These are phyloP conservation scores for Eurystomus gularis DNA, from an alignment of 2,113 vertebrate species.

Conservation along the genomic window DNA sequence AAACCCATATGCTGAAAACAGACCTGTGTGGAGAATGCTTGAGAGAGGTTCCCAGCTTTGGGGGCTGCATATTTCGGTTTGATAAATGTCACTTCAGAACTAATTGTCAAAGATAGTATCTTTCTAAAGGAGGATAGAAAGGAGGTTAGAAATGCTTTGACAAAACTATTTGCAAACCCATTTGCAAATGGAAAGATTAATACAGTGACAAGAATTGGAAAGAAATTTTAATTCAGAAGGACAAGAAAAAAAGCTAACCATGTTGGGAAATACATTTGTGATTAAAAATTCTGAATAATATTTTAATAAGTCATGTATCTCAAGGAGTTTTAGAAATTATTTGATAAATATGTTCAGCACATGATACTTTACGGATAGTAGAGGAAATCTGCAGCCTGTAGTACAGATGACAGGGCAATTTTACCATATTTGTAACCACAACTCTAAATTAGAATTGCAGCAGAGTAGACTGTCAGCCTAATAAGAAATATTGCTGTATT, in stretches of 20 bases:
- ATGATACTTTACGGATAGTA: neutral
- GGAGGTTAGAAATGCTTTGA: neutral
- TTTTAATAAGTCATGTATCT: neutral
- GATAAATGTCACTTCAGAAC: neutral
- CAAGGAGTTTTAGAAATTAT: neutral
- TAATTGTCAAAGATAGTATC: neutral
- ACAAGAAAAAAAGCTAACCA: neutral
- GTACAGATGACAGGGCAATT: neutral
- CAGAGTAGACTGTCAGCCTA: neutral
- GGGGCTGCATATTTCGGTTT: neutral
- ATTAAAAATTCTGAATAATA: neutral
- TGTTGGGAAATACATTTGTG: neutral
- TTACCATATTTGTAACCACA: neutral
- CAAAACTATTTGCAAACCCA: neutral
- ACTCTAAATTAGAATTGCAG: neutral
- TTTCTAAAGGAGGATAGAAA: too few relatives aligned
- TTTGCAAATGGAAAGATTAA: neutral
- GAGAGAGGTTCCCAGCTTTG: neutral
- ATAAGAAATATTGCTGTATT: neutral
- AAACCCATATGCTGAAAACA: neutral
- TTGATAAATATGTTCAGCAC: neutral
- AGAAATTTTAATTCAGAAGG: neutral
- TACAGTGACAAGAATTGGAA: neutral
- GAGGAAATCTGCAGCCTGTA: neutral
- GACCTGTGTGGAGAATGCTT: neutral